Conservation (phyloP, 2,888 invertebrate species). For the Suillia variegata region DNA sequence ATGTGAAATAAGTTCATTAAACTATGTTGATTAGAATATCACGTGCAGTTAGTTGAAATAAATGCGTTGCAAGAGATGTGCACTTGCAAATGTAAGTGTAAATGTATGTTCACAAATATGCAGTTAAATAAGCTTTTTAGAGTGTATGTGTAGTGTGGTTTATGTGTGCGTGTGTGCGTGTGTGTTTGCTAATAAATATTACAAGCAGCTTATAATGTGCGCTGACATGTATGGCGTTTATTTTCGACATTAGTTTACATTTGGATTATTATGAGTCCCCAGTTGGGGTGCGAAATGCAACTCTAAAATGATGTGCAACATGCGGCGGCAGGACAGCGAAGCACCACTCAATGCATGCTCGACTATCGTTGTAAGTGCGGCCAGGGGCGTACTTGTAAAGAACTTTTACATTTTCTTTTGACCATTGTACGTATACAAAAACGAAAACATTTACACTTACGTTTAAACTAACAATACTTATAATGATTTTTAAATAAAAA, state of each 20-base stretch:
- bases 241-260: constrained; percentile 21
- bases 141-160: neutral
- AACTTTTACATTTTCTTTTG: no score
- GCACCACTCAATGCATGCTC: constrained; percentile 2
- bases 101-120: no score
- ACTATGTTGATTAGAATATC: constrained; percentile 13
- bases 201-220: constrained; percentile 12
- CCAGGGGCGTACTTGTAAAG: no score
- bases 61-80: neutral
- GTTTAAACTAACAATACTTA: no score
- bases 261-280: constrained; percentile 19
- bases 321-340: neutral
- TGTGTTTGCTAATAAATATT: constrained; percentile 24
- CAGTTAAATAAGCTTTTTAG: neutral
- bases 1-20: constrained; percentile 7
- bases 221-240: neutral
- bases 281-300: constrained; percentile 4
- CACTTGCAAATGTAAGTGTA: neutral
- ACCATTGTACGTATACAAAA: no score
- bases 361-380: no score
- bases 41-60: neutral
- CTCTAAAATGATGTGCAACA: neutral
- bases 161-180: constrained; percentile 6
- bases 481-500: no score
- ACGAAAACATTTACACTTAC: no score